Conservation (phyloP, 1,140 invertebrate species). For the Lerema accius region DNA sequence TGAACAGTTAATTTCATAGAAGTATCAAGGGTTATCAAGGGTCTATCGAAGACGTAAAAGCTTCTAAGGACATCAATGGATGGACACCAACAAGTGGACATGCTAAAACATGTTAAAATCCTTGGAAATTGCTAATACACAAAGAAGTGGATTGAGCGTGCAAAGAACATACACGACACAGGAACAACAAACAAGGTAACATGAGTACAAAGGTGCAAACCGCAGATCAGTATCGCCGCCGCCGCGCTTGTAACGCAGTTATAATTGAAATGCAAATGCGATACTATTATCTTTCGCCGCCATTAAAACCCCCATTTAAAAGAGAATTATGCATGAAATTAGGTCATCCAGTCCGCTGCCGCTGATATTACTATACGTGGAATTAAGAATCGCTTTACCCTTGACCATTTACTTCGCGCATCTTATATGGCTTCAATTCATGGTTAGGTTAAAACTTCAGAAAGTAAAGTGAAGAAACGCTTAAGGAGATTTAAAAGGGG, state of each 20-base stretch:
- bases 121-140: background rate
- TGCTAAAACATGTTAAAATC: too few relatives aligned
- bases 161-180: background rate
- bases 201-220: conserved; percentile 7
- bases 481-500: too few relatives aligned
- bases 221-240: conserved; percentile 10
- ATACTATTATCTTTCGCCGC: conserved; percentile 28
- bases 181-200: conserved; percentile 6
- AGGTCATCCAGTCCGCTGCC: conserved; percentile 12
- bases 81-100: too few relatives aligned
- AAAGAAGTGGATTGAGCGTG: background rate
- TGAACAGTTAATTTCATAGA: too few relatives aligned
- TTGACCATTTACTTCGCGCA: background rate
- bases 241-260: conserved; percentile 14
- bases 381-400: background rate
- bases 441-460: too few relatives aligned
- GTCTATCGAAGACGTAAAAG: too few relatives aligned
- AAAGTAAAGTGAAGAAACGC: too few relatives aligned
- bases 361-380: background rate
- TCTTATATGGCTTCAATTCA: too few relatives aligned
- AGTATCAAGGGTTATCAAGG: too few relatives aligned
- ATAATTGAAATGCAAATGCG: conserved; percentile 30
- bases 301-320: conserved; percentile 25
- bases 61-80: background rate
- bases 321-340: conserved; percentile 17